A percentile compares a stretch with the other conserved stretches of the same genome.
Conservation (phyloP, 2,797 vertebrate genomes). For the Chloroceryle amazona region DNA sequence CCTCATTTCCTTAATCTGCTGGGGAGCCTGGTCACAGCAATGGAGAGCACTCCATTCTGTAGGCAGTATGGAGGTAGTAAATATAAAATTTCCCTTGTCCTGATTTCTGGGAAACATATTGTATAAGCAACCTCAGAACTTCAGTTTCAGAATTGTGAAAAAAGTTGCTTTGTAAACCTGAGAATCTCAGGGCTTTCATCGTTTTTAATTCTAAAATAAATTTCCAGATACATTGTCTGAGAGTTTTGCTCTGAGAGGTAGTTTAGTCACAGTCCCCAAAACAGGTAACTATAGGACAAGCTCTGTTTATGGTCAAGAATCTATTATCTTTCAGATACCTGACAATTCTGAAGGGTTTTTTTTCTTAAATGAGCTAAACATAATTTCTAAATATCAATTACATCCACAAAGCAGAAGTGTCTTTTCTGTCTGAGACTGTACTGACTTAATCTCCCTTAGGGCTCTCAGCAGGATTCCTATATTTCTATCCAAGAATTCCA, state of each 20-base stretch:
- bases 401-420: not conserved
- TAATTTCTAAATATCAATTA: conserved; percentile 1
- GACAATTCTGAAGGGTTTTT: not conserved
- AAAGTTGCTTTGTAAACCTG: not conserved
- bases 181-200: not conserved
- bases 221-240: not conserved
- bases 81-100: not conserved
- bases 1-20: not conserved
- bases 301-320: not conserved
- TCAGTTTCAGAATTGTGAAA: not conserved
- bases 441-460: not conserved
- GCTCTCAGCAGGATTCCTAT: not conserved
- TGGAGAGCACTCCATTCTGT: not conserved
- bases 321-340: not conserved
- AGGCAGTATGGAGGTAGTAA: not conserved
- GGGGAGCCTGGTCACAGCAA: not conserved
- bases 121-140: not conserved
- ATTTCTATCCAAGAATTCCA: conserved; percentile 3
- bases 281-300: not conserved
- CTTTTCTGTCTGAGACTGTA: not conserved
- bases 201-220: not conserved
- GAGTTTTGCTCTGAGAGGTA: not conserved
- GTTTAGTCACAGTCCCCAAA: not conserved
- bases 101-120: not conserved
- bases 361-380: not conserved